Conservation (phyloP, 2,797 vertebrate species). For the Chiroxiphia lanceolata region DNA sequence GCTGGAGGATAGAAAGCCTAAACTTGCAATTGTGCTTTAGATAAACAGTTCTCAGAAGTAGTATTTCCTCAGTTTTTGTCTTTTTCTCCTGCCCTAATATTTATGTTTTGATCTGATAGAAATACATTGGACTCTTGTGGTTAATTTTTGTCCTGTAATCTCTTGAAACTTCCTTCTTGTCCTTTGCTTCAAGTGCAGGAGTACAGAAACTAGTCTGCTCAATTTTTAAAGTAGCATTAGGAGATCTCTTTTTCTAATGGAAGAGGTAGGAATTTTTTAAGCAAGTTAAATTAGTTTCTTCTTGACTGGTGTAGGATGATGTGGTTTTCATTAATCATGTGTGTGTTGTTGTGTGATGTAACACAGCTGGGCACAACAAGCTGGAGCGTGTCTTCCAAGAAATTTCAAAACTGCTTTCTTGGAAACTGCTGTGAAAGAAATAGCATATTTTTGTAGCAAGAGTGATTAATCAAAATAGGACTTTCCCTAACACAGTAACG, state of each 20-base stretch:
- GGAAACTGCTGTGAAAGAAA: constrained; percentile 29
- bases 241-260: not conserved
- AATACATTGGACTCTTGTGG: not conserved
- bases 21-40: not conserved
- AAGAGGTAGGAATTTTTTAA: not conserved
- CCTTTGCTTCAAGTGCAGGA: not conserved
- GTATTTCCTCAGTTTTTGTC: not conserved
- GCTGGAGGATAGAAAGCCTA: not conserved
- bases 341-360: not conserved
- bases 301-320: not conserved
- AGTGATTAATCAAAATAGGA: constrained; percentile 19
- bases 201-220: not conserved
- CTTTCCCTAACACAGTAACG: not conserved
- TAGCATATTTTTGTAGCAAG: not conserved
- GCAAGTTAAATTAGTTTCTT: not conserved
- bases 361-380: constrained; percentile 22
- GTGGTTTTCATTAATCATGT: not conserved
- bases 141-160: not conserved
- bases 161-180: not conserved
- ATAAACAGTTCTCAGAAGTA: not conserved
- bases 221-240: not conserved
- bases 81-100: not conserved
- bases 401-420: constrained; percentile 6
- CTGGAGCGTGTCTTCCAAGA: not conserved
- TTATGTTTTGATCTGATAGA: not conserved